Evolutionary conservation across 2,888 invertebrate genomes (phyloP).

Genomic region (Xestia ashworthii): DNA sequence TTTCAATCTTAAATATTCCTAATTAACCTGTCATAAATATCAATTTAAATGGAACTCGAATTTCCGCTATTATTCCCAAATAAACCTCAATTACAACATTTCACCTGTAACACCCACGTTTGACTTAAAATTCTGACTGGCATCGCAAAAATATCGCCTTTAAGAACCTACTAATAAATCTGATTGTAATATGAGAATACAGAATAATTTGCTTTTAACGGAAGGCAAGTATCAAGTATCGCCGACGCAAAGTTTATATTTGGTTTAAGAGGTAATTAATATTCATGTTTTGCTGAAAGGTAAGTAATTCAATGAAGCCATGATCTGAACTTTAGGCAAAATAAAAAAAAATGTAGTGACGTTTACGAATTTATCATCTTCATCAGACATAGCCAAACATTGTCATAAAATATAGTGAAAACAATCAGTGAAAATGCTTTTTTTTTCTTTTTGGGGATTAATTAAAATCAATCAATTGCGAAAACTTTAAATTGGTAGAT

Average conservation of each 20-base stretch:
- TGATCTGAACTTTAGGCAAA: neutral
- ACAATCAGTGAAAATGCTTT: neutral
- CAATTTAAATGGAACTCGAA: constrained; percentile 20
- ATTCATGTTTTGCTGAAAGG: constrained; percentile 27
- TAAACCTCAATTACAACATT: constrained; percentile 2
- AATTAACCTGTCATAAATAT: constrained; percentile 13
- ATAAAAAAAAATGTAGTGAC: no score
- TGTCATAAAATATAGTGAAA: neutral
- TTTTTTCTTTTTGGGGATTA: neutral
- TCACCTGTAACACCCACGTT: constrained; percentile 7
- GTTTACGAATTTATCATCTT: neutral
- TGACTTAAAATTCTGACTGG: neutral
- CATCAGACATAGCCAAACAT: neutral
- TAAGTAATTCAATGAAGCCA: constrained; percentile 11
- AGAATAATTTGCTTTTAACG: constrained; percentile 28
- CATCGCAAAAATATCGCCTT: constrained; percentile 1
- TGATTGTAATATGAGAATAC: constrained; percentile 35
- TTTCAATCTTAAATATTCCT: constrained; percentile 23
- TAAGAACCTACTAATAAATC: constrained; percentile 19
- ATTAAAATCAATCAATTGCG: neutral
- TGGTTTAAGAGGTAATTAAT: constrained; percentile 31
- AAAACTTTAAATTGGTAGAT: no score
- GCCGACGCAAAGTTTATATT: constrained; percentile 30
- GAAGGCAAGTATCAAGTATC: constrained; percentile 49
- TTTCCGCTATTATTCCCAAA: constrained; percentile 1